Conservation (phyloP, 2,797 vertebrate genomes). For the Knipowitschia caucasica region DNA sequence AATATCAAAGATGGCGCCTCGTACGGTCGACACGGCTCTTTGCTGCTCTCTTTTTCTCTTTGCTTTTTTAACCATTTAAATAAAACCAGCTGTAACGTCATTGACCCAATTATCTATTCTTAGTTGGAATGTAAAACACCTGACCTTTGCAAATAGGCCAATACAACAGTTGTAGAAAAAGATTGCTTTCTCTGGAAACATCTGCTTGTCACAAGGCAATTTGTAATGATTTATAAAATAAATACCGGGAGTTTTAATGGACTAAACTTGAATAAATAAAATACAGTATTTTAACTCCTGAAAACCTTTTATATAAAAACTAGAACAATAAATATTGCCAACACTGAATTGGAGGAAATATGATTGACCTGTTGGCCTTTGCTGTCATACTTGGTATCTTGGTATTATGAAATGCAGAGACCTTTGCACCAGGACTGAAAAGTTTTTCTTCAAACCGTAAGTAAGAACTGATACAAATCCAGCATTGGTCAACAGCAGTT, state of each 20-base stretch:
- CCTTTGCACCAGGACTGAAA: not conserved
- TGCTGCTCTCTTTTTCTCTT: no score
- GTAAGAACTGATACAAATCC: constrained; percentile 11
- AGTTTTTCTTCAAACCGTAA: not conserved
- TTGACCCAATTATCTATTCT: not conserved
- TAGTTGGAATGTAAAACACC: not conserved
- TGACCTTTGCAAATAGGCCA: not conserved
- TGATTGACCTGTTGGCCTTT: not conserved
- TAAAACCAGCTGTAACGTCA: no score
- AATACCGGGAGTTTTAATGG: not conserved
- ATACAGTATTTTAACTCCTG: not conserved
- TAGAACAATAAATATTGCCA: not conserved
- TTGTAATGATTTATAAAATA: not conserved
- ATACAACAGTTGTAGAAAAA: constrained; percentile 18
- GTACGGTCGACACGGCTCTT: no score
- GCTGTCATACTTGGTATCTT: not conserved
- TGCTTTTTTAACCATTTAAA: no score
- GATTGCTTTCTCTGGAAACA: not conserved
- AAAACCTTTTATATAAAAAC: not conserved
- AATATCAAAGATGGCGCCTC: no score
- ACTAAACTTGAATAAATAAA: not conserved
- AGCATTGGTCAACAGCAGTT: constrained; percentile 16
- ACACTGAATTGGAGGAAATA: not conserved
- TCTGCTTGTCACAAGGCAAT: constrained; percentile 1
- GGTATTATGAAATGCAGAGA: not conserved